Percentiles rank a stretch among this genome's conserved stretches.
Evolutionary conservation across 2,888 invertebrate species (phyloP).

Genomic region (Zygothrica quintamaculata): DNA sequence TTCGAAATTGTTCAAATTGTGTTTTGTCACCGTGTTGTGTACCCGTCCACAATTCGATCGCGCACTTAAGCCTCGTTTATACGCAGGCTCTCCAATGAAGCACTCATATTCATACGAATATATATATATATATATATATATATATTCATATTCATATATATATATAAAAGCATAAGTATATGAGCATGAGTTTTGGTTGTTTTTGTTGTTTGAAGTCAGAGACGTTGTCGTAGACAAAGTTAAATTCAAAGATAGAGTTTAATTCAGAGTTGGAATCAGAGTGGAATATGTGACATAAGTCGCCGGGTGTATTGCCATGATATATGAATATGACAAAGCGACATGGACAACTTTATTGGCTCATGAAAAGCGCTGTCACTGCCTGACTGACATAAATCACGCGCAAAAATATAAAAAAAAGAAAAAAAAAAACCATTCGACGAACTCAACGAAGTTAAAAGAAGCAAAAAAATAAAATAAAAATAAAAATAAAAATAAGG

Average conservation of each 20-base stretch:
- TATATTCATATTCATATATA: no score
- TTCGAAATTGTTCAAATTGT: conserved; percentile 55
- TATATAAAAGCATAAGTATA: no score
- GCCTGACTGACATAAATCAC: conserved; percentile 78
- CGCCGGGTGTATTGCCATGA: conserved; percentile 72
- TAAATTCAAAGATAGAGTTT: conserved; percentile 11
- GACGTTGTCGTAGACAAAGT: conserved; percentile 11
- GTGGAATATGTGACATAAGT: conserved; percentile 72
- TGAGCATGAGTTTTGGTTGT: no score
- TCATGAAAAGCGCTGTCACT: conserved; percentile 80
- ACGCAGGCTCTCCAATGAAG: conserved; percentile 55
- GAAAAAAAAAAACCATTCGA: conserved; percentile 45
- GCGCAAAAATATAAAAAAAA: no score
- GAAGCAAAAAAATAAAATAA: neutral
- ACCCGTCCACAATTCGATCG: conserved; percentile 65
- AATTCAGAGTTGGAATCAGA: conserved; percentile 19
- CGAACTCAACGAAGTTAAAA: conserved; percentile 26
- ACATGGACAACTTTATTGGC: conserved; percentile 79
- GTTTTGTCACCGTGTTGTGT: conserved; percentile 70
- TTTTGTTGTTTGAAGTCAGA: no score
- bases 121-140: no score
- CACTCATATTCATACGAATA: conserved; percentile 54
- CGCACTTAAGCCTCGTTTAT: conserved; percentile 67
- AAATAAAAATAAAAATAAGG: conserved; percentile 20
- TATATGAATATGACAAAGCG: conserved; percentile 80